These are phyloP conservation scores for Neocloeon triangulifer DNA, from an alignment of 1,140 invertebrate genomes.

Conservation along the genomic window DNA sequence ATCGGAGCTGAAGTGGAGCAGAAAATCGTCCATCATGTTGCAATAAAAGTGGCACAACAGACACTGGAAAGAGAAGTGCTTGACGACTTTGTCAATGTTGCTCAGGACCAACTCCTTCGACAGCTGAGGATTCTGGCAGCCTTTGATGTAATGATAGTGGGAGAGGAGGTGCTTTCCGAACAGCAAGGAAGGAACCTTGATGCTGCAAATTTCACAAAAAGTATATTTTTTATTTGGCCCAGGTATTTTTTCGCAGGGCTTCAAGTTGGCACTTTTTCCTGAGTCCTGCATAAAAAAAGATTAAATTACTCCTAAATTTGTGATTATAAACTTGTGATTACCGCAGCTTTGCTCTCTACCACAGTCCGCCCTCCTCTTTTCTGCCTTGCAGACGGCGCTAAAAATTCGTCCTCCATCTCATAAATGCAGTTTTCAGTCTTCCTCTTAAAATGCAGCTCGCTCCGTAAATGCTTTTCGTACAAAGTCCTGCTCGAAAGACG, in stretches of 20 bases:
- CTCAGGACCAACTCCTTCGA: slow-evolving; percentile 38
- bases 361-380: no score
- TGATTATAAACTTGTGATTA: no score
- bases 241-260: no score
- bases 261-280: no score
- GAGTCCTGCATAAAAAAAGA: no score
- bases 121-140: slow-evolving; percentile 35
- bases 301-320: no score
- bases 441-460: slow-evolving; percentile 38
- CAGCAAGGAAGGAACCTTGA: slow-evolving; percentile 34
- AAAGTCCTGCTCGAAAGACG: slow-evolving; percentile 41
- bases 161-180: slow-evolving; percentile 68
- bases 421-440: slow-evolving; percentile 5
- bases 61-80: slow-evolving; percentile 64
- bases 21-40: slow-evolving; percentile 45
- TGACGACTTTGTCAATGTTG: slow-evolving; percentile 51
- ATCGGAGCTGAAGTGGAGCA: slow-evolving; percentile 45
- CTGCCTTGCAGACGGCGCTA: slow-evolving; percentile 11
- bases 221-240: no score
- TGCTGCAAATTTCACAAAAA: slow-evolving; percentile 48
- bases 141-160: slow-evolving; percentile 60
- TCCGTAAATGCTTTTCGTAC: slow-evolving; percentile 50
- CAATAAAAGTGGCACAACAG: slow-evolving; percentile 61
- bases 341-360: no score
- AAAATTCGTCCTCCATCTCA: slow-evolving; percentile 6